A percentile compares a stretch with the other conserved stretches of the same genome.
Evolutionary conservation across 1,140 invertebrate species (phyloP).

Genomic region (Eulimnadia texana): DNA sequence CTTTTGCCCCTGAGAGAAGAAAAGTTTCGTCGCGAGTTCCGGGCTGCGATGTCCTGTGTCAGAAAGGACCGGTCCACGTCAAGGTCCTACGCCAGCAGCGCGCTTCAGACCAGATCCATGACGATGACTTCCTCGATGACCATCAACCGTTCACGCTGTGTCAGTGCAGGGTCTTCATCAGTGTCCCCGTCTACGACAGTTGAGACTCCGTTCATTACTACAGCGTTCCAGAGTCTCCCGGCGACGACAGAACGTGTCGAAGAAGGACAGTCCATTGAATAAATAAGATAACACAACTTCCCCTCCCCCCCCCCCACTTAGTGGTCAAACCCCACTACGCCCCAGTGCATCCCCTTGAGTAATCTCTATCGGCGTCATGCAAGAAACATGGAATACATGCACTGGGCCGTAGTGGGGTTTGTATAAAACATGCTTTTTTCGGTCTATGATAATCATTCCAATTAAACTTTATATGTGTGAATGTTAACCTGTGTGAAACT

Average conservation of each 20-base stretch:
- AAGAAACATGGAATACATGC: too few species aligned
- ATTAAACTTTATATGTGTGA: too few species aligned
- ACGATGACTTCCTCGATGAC: neutral
- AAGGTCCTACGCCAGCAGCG: neutral
- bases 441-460: too few species aligned
- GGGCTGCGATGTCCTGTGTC: neutral
- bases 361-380: too few species aligned
- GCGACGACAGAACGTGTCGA: neutral
- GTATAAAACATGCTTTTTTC: too few species aligned
- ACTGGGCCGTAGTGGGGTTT: too few species aligned
- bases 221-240: neutral
- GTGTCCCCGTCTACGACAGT: neutral
- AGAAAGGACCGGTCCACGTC: neutral
- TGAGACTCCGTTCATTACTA: neutral
- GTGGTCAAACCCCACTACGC: too few species aligned
- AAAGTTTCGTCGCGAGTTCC: conserved; percentile 9
- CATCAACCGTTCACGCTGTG: neutral
- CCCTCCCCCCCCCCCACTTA: too few species aligned
- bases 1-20: neutral
- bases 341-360: too few species aligned
- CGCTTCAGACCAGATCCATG: neutral
- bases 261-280: too few species aligned
- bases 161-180: neutral
- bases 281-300: too few species aligned
- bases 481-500: too few species aligned